These are phyloP conservation scores for Terebella lapidaria DNA, from an alignment of 2,888 invertebrate genomes.

Conservation along the genomic window DNA sequence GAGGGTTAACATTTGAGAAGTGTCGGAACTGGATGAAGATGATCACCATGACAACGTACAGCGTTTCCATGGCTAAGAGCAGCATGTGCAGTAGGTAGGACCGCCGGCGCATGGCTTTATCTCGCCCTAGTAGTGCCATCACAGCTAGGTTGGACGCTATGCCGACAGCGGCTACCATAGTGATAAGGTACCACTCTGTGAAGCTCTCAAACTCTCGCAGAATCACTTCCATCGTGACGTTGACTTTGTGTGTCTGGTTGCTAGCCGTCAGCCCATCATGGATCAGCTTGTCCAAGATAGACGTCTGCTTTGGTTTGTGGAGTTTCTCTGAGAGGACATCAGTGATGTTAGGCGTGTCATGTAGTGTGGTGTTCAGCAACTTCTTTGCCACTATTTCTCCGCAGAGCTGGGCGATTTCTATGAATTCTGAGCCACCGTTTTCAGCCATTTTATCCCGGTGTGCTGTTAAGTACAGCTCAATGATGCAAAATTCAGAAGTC, in stretches of 20 bases:
- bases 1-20: neutral
- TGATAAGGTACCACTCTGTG: slow-evolving; percentile 11
- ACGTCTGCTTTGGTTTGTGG: too few relatives aligned
- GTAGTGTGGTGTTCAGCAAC: too few relatives aligned
- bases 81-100: slow-evolving; percentile 5
- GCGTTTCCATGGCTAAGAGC: slow-evolving; percentile 5
- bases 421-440: too few relatives aligned
- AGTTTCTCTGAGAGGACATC: too few relatives aligned
- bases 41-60: slow-evolving; percentile 6
- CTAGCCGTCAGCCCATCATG: too few relatives aligned
- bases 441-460: too few relatives aligned
- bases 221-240: neutral
- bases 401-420: too few relatives aligned
- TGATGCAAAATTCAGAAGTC: too few relatives aligned
- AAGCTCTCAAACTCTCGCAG: slow-evolving; percentile 4
- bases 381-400: too few relatives aligned
- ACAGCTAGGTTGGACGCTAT: slow-evolving; percentile 10
- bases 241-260: neutral
- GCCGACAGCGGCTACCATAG: slow-evolving; percentile 8
- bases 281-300: too few relatives aligned
- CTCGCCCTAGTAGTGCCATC: slow-evolving; percentile 1
- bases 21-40: slow-evolving; percentile 6
- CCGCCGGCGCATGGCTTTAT: slow-evolving; percentile 5
- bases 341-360: too few relatives aligned
- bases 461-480: too few relatives aligned